phyloP scores from a whole-genome alignment of 2,113 vertebrate genomes.

The Chaetorhynchus papuensis region DNA sequence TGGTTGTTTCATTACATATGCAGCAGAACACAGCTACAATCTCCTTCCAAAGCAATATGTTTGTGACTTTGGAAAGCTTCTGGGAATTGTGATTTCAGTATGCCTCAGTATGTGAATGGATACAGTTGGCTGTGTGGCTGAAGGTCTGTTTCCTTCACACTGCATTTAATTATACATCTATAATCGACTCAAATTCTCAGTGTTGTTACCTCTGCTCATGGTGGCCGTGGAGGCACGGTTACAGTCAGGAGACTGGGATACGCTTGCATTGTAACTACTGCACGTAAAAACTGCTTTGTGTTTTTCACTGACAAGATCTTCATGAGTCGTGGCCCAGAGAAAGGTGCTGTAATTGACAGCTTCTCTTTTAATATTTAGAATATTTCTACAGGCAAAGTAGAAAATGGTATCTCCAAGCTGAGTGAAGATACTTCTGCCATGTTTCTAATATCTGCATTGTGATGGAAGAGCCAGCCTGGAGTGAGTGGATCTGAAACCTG shows the following conservation, averaged over 20 bases:
- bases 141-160: background rate
- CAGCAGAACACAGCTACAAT: background rate
- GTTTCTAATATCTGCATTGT: background rate
- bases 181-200: background rate
- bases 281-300: background rate
- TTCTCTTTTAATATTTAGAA: background rate
- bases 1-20: background rate
- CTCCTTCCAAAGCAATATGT: background rate
- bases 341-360: background rate
- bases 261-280: background rate
- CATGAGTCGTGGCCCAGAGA: background rate
- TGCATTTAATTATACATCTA: background rate
- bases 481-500: background rate
- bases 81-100: background rate
- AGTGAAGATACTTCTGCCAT: background rate
- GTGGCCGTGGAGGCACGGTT: background rate
- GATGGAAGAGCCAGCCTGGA: background rate
- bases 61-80: background rate
- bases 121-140: background rate
- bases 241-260: background rate
- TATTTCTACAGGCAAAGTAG: background rate
- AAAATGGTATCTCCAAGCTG: background rate
- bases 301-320: background rate
- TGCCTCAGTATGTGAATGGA: background rate
- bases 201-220: rapidly evolving